Evolutionary conservation across 2,888 invertebrate genomes (phyloP), one percentile per base, ranked within the genome.

Genomic region (Erebia palarica): DNA sequence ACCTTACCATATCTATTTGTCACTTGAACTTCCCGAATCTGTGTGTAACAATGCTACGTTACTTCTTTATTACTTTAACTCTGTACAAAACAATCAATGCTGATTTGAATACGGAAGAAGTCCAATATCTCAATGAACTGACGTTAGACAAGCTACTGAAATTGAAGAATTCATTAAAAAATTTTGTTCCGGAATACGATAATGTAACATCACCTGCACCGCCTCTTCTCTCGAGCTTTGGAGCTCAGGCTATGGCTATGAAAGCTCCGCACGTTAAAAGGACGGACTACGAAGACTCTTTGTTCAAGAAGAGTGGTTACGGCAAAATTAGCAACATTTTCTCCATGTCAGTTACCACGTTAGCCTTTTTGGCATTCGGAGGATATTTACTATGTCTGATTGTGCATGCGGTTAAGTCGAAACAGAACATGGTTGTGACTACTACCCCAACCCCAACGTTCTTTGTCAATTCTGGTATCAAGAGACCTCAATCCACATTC

Each of bases 351-450:
- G 94, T 97, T 11, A 97, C 97, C 0, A 95, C 96, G 0, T 86
- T 97, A 68, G 96, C 97, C 0, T 97, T 97, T 87, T 87, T 97
- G 9, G 97, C 97, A 0, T 97, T 97, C 80, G 97, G 97, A 0
- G 97, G 97, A 1, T 97, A 97, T 82, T 87, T 97, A 21, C 84
- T 97, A 1, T 96, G 97, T 78, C 89, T 97, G 63, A 95, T 97
- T 67, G 95, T 97, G 42, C 96, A 96, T 79, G 96, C 96, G 0
- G 94, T 97, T 68, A 96, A 95, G 80, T 94, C 95, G 21, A 96
- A 96, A 82, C 94, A 94, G 75, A 89, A 81, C 36, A 84, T 84
- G 74, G 82, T 81, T 0, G 77, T 85, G 14, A 84, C 87, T 1
- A 84, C 87, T 1, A 81, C 84, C 0, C 78, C 84, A 44, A 85